These are phyloP conservation scores for Oxyscelio sp. DNA, from an alignment of 2,888 invertebrate genomes.

Conservation along the genomic window DNA sequence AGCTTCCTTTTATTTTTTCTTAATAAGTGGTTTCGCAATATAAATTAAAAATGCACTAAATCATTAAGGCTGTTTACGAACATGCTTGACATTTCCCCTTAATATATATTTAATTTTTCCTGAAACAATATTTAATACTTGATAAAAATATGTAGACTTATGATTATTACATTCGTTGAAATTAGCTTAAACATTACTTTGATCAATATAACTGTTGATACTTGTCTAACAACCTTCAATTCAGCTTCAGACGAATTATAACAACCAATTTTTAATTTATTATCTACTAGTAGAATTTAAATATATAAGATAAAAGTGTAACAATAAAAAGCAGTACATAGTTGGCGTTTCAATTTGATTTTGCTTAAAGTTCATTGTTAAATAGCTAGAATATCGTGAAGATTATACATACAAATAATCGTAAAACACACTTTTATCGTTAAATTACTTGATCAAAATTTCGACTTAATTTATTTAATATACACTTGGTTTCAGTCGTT, in stretches of 20 bases:
- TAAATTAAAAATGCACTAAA: no score
- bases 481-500: constrained; percentile 42
- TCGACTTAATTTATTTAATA: no score
- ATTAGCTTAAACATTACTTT: no score
- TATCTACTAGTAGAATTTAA: constrained; percentile 52
- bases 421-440: background rate
- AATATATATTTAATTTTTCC: no score
- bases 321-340: constrained; percentile 47
- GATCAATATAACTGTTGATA: constrained; percentile 1
- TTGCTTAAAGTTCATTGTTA: constrained; percentile 6
- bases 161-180: no score
- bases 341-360: constrained; percentile 54
- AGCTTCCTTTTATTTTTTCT: no score
- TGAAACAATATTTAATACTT: no score
- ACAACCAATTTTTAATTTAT: constrained; percentile 17
- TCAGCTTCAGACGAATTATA: constrained; percentile 24
- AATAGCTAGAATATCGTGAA: constrained; percentile 39
- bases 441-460: constrained; percentile 9
- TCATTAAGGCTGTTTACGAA: no score
- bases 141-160: no score
- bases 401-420: constrained; percentile 3
- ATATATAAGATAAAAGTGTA: constrained; percentile 45
- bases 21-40: no score
- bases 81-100: no score
- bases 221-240: constrained; percentile 30